These are phyloP conservation scores for Sarcophaga subvicina DNA, from an alignment of 2,888 invertebrate genomes.

Conservation along the genomic window DNA sequence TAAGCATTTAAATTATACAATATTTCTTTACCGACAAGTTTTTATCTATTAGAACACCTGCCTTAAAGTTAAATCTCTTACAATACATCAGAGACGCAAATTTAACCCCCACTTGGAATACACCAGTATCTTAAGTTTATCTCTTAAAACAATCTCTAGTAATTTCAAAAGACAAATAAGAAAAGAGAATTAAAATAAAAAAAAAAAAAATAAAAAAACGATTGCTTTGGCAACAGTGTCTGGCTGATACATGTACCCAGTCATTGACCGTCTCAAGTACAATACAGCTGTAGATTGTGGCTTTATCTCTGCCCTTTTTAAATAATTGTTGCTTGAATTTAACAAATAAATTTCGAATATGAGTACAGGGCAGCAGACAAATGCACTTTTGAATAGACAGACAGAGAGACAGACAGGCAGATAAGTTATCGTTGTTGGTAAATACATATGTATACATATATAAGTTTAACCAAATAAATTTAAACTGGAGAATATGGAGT, in stretches of 20 bases:
- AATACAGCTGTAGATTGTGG: background rate
- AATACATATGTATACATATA: no score
- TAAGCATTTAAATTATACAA: no score
- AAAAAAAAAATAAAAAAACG: background rate
- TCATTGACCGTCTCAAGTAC: background rate
- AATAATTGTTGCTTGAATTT: background rate
- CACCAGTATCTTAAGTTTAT: background rate
- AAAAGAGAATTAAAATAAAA: background rate
- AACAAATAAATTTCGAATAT: background rate
- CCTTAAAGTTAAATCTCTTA: no score
- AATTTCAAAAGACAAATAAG: background rate
- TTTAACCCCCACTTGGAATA: no score
- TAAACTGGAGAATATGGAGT: no score
- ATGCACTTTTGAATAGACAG: no score
- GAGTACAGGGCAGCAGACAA: background rate
- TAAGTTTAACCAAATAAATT: no score
- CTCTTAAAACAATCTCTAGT: background rate
- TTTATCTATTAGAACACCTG: no score
- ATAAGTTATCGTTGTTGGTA: no score
- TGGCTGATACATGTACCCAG: background rate
- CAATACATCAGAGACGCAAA: no score
- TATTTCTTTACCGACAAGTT: no score
- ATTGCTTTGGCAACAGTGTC: background rate
- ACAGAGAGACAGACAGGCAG: no score
- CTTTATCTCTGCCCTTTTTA: background rate